These are phyloP conservation scores for Ephestia elutella DNA, from an alignment of 1,140 invertebrate species.

Conservation along the genomic window DNA sequence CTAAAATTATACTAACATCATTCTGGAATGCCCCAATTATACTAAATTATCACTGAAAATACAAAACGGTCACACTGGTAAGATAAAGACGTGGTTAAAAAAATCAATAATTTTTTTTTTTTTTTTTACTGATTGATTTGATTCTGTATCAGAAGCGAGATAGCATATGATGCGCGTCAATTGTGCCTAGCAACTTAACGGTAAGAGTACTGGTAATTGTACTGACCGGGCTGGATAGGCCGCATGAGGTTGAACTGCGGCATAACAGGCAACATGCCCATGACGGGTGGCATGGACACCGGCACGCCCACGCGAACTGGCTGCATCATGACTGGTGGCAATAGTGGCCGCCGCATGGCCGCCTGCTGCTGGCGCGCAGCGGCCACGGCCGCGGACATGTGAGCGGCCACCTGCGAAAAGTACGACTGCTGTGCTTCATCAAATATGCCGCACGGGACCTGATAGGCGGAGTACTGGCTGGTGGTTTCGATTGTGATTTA, in stretches of 20 bases:
- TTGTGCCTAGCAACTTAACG: no score
- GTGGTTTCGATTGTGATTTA: not conserved
- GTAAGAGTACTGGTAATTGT: constrained; percentile 20
- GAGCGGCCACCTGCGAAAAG: constrained; percentile 60
- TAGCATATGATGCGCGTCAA: no score
- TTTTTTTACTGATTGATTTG: no score
- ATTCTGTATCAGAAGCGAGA: no score
- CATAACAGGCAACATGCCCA: constrained; percentile 78
- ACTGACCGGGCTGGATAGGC: constrained; percentile 75
- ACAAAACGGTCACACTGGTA: no score
- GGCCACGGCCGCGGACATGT: constrained; percentile 56
- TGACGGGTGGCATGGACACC: constrained; percentile 54
- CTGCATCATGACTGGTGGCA: constrained; percentile 21
- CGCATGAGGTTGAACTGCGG: constrained; percentile 85
- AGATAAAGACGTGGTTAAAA: no score
- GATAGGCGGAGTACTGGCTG: constrained; percentile 37
- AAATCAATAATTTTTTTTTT: no score
- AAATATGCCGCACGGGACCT: not conserved
- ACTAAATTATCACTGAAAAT: no score
- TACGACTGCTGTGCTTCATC: constrained; percentile 26
- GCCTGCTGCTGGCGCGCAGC: constrained; percentile 28
- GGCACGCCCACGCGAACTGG: constrained; percentile 60
- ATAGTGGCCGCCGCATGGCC: constrained; percentile 46
- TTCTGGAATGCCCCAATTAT: no score
- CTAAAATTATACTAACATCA: no score